A percentile compares a stretch with the other conserved stretches of the same genome.
Evolutionary conservation across 1,140 invertebrate genomes (phyloP).

Genomic region (Lerema accius): DNA sequence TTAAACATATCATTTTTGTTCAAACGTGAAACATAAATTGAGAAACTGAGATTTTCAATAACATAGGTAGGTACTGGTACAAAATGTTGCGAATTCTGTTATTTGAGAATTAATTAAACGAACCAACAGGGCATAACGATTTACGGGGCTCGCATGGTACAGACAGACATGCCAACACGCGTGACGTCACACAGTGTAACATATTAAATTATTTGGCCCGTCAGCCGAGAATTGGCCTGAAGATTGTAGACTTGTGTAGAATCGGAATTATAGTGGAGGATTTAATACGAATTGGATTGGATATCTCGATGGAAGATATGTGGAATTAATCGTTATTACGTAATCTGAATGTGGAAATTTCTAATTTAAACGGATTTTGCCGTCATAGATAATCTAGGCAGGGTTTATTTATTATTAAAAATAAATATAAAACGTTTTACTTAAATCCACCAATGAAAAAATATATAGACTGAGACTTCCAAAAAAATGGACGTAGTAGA

Average conservation of each 20-base stretch:
- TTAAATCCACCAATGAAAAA: no score
- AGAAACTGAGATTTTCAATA: slow-evolving; percentile 10
- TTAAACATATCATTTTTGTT: no score
- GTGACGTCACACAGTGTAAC: slow-evolving; percentile 67
- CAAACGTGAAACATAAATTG: slow-evolving; percentile 3
- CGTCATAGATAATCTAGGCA: no score
- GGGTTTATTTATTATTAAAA: no score
- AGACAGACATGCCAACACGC: slow-evolving; percentile 66
- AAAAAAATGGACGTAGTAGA: no score
- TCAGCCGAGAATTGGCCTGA: slow-evolving; percentile 39
- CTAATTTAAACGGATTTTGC: no score
- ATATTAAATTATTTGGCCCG: slow-evolving; percentile 71
- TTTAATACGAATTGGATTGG: slow-evolving; percentile 4
- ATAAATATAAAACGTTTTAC: no score
- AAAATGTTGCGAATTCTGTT: slow-evolving; percentile 57
- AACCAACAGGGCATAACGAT: slow-evolving; percentile 68
- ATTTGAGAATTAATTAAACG: slow-evolving; percentile 78
- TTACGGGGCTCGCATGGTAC: slow-evolving; percentile 58
- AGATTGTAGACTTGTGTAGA: slow-evolving; percentile 23
- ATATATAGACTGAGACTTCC: no score
- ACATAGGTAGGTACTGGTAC: slow-evolving; percentile 19
- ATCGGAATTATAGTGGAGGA: not conserved
- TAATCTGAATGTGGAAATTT: no score
- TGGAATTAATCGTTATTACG: not conserved
- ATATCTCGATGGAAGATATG: not conserved